Evolutionary conservation across 2,888 invertebrate genomes (phyloP).

Genomic region (Mythimna albipuncta): DNA sequence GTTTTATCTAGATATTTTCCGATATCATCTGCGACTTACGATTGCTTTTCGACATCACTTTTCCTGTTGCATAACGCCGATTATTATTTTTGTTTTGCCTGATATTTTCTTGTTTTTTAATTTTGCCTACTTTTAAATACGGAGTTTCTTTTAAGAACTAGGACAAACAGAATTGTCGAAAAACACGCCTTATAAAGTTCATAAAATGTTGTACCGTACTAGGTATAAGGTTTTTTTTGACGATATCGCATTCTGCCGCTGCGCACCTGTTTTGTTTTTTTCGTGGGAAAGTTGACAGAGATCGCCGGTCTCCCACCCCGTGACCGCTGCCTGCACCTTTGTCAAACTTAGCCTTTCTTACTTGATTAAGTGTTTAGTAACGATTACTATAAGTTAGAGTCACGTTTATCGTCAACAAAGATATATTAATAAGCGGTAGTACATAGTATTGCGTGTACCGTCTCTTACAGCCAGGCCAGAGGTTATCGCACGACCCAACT

Average conservation of each 20-base stretch:
- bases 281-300: constrained; percentile 17
- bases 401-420: constrained; percentile 65
- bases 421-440: constrained; percentile 57
- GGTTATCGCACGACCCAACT: constrained; percentile 78
- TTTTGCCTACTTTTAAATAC: not conserved
- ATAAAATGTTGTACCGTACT: not conserved
- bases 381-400: constrained; percentile 62
- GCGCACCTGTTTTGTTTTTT: constrained; percentile 21
- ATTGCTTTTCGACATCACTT: constrained; percentile 50
- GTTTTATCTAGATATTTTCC: constrained; percentile 53
- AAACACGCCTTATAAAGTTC: not conserved
- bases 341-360: constrained; percentile 1
- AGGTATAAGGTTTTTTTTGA: constrained; percentile 13
- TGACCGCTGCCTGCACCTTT: constrained; percentile 1
- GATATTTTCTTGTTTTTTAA: not conserved
- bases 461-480: constrained; percentile 68
- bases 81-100: constrained; percentile 31
- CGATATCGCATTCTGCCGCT: constrained; percentile 11
- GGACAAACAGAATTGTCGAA: not conserved
- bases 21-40: constrained; percentile 33
- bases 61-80: constrained; percentile 31
- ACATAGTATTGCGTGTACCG: constrained; percentile 59
- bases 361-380: constrained; percentile 56
- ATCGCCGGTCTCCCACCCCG: not conserved
- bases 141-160: not conserved